Conservation (phyloP, 2,797 vertebrate species). For the Dromococcyx pavoninus region DNA sequence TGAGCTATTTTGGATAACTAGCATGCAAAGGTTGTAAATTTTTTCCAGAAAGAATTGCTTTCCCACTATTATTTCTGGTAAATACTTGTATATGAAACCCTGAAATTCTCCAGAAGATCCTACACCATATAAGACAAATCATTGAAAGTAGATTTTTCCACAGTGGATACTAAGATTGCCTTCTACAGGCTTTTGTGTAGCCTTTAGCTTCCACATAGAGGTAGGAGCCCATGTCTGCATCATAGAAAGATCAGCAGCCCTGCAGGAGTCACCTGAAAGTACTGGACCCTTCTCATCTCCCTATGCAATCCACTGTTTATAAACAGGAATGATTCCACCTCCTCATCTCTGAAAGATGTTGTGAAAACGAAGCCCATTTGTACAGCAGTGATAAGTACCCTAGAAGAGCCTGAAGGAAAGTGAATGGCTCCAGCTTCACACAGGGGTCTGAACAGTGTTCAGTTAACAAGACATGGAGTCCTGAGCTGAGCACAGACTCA, state of each 20-base stretch:
- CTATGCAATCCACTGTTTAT: neutral
- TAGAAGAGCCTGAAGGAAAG: neutral
- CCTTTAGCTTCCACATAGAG: neutral
- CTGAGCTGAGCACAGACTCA: neutral
- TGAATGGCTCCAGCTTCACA: neutral
- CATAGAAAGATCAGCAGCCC: neutral
- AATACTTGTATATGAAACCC: slow-evolving; percentile 4
- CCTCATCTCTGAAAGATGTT: neutral
- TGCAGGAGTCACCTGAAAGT: neutral
- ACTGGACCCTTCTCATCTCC: neutral
- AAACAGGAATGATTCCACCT: neutral
- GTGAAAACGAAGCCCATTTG: neutral
- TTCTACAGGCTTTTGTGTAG: neutral
- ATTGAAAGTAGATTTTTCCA: neutral
- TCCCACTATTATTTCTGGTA: slow-evolving; percentile 1
- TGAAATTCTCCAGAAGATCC: neutral
- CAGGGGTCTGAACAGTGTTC: neutral
- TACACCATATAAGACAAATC: neutral
- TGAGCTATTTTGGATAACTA: neutral
- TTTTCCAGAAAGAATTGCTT: neutral
- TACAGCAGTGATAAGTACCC: neutral
- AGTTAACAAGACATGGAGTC: neutral
- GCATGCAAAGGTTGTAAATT: neutral
- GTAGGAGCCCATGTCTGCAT: neutral
- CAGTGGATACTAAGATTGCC: neutral